These are phyloP conservation scores for Macrophya annulata DNA, from an alignment of 2,888 invertebrate genomes.

Conservation along the genomic window DNA sequence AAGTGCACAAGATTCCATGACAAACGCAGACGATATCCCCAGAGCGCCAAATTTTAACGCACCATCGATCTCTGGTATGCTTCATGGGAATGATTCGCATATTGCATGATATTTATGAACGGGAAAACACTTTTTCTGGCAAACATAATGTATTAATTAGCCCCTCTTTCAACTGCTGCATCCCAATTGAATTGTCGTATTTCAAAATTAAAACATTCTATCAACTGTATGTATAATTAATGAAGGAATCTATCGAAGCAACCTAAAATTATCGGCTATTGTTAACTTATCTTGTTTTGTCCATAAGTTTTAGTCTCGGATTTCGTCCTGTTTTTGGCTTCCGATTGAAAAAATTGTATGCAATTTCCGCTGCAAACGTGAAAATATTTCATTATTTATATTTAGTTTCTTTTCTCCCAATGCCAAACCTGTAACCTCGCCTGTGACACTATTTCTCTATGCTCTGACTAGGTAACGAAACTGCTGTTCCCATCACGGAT, in stretches of 20 bases:
- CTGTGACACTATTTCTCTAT: conserved; percentile 8
- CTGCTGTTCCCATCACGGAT: conserved; percentile 29
- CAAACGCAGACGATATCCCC: not conserved
- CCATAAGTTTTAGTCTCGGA: conserved; percentile 5
- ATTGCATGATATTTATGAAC: conserved; percentile 24
- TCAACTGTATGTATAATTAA: not conserved
- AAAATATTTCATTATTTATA: conserved; percentile 26
- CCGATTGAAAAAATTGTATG: not conserved
- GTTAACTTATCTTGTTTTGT: conserved; percentile 21
- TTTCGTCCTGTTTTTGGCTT: not conserved
- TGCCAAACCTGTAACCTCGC: conserved; percentile 23
- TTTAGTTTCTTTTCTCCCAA: not conserved
- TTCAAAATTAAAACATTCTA: conserved; percentile 18
- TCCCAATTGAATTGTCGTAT: conserved; percentile 25
- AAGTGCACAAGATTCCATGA: conserved; percentile 7
- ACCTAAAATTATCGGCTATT: not conserved
- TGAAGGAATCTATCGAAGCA: conserved; percentile 24
- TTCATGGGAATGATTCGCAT: conserved; percentile 17
- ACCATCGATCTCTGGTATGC: not conserved
- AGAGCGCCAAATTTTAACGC: conserved; percentile 16
- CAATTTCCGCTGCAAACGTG: conserved; percentile 14
- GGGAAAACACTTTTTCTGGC: conserved; percentile 3
- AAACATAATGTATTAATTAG: conserved; percentile 21
- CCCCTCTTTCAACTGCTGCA: not conserved
- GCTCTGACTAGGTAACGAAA: conserved; percentile 19